These are phyloP conservation scores for Simalia tracyae DNA, from an alignment of 2,797 vertebrate species.

Conservation along the genomic window DNA sequence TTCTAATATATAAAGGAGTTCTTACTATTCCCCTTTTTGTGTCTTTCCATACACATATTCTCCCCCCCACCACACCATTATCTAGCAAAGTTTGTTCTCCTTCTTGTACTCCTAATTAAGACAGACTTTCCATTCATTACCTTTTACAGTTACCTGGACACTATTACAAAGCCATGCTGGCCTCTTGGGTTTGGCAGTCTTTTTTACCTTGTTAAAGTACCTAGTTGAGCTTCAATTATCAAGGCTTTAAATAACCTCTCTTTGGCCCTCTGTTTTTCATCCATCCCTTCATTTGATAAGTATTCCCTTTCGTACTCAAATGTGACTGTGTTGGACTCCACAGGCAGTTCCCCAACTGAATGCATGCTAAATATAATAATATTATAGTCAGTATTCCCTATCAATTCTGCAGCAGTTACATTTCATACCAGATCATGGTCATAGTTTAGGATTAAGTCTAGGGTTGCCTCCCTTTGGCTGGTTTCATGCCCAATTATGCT, in stretches of 20 bases:
- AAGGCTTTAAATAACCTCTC: neutral
- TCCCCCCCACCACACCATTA: neutral
- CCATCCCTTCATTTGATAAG: neutral
- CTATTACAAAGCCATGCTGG: neutral
- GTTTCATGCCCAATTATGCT: neutral
- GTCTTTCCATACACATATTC: neutral
- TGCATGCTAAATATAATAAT: neutral
- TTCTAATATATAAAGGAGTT: neutral
- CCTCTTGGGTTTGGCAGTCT: neutral
- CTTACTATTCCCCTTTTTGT: neutral
- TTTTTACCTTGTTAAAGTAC: neutral
- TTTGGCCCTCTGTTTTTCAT: neutral
- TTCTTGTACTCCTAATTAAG: neutral
- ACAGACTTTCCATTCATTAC: neutral
- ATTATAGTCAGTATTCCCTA: neutral
- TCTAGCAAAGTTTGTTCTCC: neutral
- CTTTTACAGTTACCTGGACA: neutral
- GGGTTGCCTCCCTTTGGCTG: neutral
- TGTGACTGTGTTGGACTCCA: neutral
- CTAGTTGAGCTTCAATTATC: neutral
- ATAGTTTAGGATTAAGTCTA: neutral
- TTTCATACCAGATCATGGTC: neutral
- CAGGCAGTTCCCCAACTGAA: neutral
- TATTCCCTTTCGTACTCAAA: neutral
- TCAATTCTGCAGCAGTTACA: neutral